These are phyloP conservation scores for Trachythela sp. DNA, from an alignment of 64 coral and sea anemone species.

Conservation along the genomic window DNA sequence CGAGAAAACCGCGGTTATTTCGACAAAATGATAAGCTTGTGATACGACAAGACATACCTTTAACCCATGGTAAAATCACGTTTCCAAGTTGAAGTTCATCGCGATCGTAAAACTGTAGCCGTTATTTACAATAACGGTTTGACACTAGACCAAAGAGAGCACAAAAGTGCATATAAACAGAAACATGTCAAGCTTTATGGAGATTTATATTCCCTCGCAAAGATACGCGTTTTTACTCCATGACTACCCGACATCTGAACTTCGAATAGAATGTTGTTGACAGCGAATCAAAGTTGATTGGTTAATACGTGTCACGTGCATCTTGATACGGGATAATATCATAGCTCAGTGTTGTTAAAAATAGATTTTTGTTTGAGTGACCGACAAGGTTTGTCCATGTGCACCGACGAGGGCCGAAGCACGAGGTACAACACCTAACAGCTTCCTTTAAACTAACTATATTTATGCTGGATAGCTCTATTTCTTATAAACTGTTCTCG, in stretches of 20 bases:
- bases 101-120: neutral
- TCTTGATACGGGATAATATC: neutral
- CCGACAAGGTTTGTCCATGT: no score
- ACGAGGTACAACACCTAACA: no score
- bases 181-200: neutral
- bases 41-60: neutral
- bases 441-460: no score
- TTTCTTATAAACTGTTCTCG: no score
- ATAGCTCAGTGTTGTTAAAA: neutral
- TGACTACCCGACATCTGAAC: neutral
- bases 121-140: neutral
- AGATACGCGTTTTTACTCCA: neutral
- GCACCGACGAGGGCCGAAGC: no score
- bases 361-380: neutral
- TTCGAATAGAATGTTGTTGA: neutral
- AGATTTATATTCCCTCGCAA: neutral
- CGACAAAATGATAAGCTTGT: neutral
- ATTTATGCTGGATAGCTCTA: no score
- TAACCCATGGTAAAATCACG: neutral
- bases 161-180: neutral
- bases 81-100: neutral
- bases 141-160: neutral
- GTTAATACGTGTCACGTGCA: neutral
- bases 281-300: neutral
- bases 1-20: neutral